Base-by-base conservation (phyloP, 2,797 vertebrate species). In the Arnoldichthys spilopterus region DNA sequence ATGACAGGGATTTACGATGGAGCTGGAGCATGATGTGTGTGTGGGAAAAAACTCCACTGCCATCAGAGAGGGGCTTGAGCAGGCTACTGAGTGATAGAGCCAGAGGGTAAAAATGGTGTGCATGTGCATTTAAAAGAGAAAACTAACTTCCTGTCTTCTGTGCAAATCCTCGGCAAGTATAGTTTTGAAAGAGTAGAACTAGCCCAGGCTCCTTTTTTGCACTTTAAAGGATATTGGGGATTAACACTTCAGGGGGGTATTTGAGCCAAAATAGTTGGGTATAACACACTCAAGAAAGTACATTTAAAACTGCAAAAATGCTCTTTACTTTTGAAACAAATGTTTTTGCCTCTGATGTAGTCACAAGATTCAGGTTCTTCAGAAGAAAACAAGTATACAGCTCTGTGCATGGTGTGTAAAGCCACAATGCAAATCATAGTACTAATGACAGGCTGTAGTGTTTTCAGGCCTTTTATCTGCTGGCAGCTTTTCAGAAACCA, bases 11-110 rank as follows among this genome's bases (percentile, higher is more conserved):
- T 63, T 74, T 47, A 30, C 5, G 15, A n/a, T 3, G 22, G 67
- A 32, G 9, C 49, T 70, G 28, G 4, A 12, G 20, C 18, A 32
- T 24, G n/a, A 56, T 56, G 32, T 72, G 49, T 56, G 16, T n/a
- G 49, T 54, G 30, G 24, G 3, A 28, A 20, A 64, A 59, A 66
- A 75, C 51, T 24, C 43, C 26, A 74, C 20, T 2, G n/a, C 54
- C 59, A 62, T 59, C 7, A 51, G 13, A 0, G 15, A 20, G 75
- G 59, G 37, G 13, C 75, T 28, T 67, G 28, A 81, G 45, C 51
- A 28, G 26, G 28, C 24, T 3, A 30, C 74, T 73, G 6, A 24
- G 9, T 51, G n/a, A 78, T 53, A 22, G 47, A 54, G 24, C 56
- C 56, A 54, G 34, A 45, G 47, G 22, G 53, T 51, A 54, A 54